Evolutionary conservation across 2,113 vertebrate genomes (phyloP).

Genomic region (Ictidomys tridecemlineatus): DNA sequence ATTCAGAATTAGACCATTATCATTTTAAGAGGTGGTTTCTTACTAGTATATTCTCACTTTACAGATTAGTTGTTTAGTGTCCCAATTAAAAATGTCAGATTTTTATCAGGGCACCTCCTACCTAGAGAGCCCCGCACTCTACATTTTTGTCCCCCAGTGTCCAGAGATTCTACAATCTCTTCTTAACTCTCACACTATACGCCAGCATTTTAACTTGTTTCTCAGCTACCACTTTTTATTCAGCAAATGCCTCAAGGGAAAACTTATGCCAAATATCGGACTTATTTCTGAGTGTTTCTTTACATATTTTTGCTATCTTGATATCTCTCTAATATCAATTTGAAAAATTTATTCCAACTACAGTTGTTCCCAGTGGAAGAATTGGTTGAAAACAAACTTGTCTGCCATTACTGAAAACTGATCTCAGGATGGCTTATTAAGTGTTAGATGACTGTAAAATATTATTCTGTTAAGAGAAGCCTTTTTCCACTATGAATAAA

Average conservation of each 20-base stretch:
- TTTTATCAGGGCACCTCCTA: background rate
- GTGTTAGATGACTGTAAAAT: background rate
- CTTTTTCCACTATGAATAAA: background rate
- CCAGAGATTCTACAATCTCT: constrained; percentile 16
- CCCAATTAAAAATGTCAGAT: background rate
- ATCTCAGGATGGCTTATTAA: background rate
- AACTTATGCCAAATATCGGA: constrained; percentile 26
- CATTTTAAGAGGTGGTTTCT: background rate
- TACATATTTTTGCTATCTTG: background rate
- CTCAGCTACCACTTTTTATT: constrained; percentile 41
- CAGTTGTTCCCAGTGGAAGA: background rate
- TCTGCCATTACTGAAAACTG: constrained; percentile 12
- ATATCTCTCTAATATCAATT: background rate
- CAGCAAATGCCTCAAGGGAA: constrained; percentile 28
- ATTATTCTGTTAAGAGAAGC: background rate
- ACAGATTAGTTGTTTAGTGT: background rate
- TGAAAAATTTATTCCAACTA: background rate
- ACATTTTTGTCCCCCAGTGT: background rate
- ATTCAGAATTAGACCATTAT: background rate
- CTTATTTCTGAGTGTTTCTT: constrained; percentile 47
- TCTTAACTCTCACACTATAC: background rate
- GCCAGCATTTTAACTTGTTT: constrained; percentile 40
- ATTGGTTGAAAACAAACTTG: constrained; percentile 23
- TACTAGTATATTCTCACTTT: background rate
- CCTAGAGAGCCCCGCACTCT: background rate